phyloP scores from a whole-genome alignment of 2,888 invertebrate genomes.

The Lymantria dispar region DNA sequence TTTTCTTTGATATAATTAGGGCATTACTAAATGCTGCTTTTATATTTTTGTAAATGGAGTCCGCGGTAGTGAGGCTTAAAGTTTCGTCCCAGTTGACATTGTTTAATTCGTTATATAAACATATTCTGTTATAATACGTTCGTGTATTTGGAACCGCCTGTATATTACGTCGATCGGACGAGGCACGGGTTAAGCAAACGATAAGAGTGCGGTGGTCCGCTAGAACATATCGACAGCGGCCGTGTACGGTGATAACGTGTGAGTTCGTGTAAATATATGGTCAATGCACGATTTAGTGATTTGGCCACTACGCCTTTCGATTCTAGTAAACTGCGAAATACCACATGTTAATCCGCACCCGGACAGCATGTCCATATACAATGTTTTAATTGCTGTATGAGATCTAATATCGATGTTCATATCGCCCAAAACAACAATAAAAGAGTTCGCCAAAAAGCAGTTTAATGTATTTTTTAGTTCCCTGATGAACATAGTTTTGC shows the following conservation, averaged over 20 bases:
- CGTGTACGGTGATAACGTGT: too few species aligned
- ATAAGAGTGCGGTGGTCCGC: constrained; percentile 21
- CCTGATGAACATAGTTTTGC: neutral
- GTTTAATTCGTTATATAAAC: neutral
- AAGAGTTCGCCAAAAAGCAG: neutral
- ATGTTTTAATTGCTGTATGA: neutral
- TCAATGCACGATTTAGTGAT: too few species aligned
- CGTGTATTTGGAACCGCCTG: too few species aligned
- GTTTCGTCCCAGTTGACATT: neutral
- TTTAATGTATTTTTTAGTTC: neutral
- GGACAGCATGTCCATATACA: neutral
- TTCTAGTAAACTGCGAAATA: constrained; percentile 15
- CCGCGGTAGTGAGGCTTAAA: neutral
- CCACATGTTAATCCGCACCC: constrained; percentile 7
- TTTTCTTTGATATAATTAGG: neutral
- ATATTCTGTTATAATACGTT: neutral
- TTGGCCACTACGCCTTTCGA: constrained; percentile 16
- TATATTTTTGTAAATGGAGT: too few species aligned
- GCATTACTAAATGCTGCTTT: neutral
- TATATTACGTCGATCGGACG: neutral
- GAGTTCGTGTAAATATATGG: too few species aligned
- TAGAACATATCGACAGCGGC: constrained; percentile 18
- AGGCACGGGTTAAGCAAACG: neutral
- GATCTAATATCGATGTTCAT: neutral
- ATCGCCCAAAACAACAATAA: too few species aligned